Percentiles rank a stretch among this genome's conserved stretches.
Evolutionary conservation across 2,888 invertebrate genomes (phyloP).

Genomic region (Poecilus cupreus): DNA sequence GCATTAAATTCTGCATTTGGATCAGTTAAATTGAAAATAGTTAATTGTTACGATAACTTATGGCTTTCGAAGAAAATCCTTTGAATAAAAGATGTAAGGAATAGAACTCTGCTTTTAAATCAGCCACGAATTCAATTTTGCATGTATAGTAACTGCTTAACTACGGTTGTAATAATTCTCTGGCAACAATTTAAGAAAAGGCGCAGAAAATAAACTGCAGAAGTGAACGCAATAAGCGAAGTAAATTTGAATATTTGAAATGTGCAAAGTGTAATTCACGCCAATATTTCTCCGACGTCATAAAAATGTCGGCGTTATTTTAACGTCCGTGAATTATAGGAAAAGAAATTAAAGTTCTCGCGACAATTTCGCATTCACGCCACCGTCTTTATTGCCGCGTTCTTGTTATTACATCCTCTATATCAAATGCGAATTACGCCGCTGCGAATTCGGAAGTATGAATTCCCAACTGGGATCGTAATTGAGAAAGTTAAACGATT

Average conservation of each 20-base stretch:
- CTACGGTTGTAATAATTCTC: too few relatives aligned
- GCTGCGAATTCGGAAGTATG: slow-evolving; percentile 1
- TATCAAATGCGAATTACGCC: slow-evolving; percentile 68
- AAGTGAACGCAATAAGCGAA: neutral
- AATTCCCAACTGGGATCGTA: slow-evolving; percentile 24
- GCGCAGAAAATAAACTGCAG: neutral
- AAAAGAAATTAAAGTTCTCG: slow-evolving; percentile 69
- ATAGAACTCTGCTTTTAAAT: too few relatives aligned
- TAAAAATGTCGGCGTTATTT: slow-evolving; percentile 63
- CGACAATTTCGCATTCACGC: slow-evolving; percentile 64
- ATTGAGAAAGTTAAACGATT: slow-evolving; percentile 37
- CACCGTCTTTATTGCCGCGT: slow-evolving; percentile 68
- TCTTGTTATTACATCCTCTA: slow-evolving; percentile 70
- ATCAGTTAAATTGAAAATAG: too few relatives aligned
- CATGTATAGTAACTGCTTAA: too few relatives aligned
- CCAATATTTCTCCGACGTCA: slow-evolving; percentile 61
- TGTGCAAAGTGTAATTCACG: slow-evolving; percentile 68
- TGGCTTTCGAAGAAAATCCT: too few relatives aligned
- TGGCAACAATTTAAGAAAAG: too few relatives aligned
- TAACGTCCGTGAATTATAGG: slow-evolving; percentile 68
- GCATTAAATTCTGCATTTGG: too few relatives aligned
- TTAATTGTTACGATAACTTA: too few relatives aligned
- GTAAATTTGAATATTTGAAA: slow-evolving; percentile 69
- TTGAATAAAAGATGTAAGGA: too few relatives aligned
- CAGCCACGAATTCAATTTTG: too few relatives aligned